Conservation (phyloP, 2,113 vertebrate genomes). For the Ginglymostoma cirratum region DNA sequence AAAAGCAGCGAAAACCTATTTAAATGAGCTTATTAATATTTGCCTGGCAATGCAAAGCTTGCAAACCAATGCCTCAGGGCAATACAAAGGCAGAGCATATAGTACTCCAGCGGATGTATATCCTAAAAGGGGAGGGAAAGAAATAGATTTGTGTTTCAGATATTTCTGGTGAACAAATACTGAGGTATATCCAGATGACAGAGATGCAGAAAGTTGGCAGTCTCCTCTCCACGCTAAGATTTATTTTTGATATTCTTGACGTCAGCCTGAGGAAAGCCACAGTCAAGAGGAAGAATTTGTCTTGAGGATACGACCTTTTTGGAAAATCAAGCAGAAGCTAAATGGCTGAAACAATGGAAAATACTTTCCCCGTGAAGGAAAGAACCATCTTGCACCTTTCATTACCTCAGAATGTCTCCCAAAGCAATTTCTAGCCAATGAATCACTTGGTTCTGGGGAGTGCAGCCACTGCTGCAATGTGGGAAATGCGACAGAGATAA, state of each 20-base stretch:
- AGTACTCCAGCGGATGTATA: neutral
- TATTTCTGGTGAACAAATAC: neutral
- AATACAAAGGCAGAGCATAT: neutral
- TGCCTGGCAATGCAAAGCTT: conserved; percentile 9
- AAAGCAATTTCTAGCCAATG: neutral
- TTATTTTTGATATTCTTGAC: neutral
- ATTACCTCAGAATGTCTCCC: neutral
- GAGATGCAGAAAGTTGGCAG: neutral
- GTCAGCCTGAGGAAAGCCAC: neutral
- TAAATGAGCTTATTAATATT: conserved; percentile 29
- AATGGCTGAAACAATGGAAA: neutral
- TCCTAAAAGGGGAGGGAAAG: neutral
- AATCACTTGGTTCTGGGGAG: neutral
- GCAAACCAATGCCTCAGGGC: neutral
- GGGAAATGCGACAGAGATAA: neutral
- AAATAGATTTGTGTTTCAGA: neutral
- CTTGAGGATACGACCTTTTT: neutral
- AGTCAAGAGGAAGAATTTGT: neutral
- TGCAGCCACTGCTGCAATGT: neutral
- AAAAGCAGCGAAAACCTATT: neutral
- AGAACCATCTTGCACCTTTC: neutral
- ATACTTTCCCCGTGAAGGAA: neutral
- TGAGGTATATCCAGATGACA: neutral
- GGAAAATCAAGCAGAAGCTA: neutral
- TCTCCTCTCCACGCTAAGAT: no score